A percentile compares a stretch with the other conserved stretches of the same genome.
These are phyloP conservation scores for Aurelia aurita DNA, from an alignment of 30 jellyfish, hydroid and myxozoan genomes.

Conservation along the genomic window DNA sequence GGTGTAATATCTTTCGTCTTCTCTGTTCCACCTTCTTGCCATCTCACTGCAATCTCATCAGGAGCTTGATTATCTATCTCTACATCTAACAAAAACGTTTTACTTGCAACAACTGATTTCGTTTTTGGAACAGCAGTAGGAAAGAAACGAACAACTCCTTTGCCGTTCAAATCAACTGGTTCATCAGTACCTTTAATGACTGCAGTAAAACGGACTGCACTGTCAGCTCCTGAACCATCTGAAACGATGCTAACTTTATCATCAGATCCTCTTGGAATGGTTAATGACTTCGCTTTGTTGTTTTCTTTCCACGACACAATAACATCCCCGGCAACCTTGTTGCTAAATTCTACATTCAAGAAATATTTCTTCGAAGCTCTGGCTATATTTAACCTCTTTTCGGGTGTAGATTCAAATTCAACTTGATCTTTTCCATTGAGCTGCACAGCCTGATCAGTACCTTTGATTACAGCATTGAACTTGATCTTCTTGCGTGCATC, in stretches of 20 bases:
- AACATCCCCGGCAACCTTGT: slow-evolving; percentile 36
- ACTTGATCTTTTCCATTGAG: slow-evolving; percentile 43
- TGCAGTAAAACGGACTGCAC: slow-evolving; percentile 24
- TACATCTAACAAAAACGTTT: slow-evolving; percentile 17
- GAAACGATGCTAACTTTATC: neutral
- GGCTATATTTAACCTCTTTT: neutral
- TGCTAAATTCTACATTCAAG: slow-evolving; percentile 24
- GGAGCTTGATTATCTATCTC: slow-evolving; percentile 34
- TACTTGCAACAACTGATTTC: slow-evolving; percentile 13
- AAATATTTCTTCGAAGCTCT: slow-evolving; percentile 6
- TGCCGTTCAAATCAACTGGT: slow-evolving; percentile 4
- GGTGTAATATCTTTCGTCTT: neutral
- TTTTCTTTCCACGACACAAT: slow-evolving; percentile 12
- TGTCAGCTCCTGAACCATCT: slow-evolving; percentile 1
- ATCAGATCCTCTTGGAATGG: slow-evolving; percentile 14
- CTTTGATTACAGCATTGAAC: slow-evolving; percentile 8
- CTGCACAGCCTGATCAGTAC: neutral
- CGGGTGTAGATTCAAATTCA: neutral
- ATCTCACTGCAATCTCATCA: slow-evolving; percentile 14
- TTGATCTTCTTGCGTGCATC: slow-evolving; percentile 16
- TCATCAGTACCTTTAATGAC: slow-evolving; percentile 36
- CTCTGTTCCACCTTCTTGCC: slow-evolving; percentile 14
- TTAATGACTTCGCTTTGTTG: neutral
- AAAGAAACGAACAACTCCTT: neutral
- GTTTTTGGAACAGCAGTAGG: neutral